Base-by-base conservation (phyloP, 2,888 invertebrate genomes). In the Argyresthia goedartella region DNA sequence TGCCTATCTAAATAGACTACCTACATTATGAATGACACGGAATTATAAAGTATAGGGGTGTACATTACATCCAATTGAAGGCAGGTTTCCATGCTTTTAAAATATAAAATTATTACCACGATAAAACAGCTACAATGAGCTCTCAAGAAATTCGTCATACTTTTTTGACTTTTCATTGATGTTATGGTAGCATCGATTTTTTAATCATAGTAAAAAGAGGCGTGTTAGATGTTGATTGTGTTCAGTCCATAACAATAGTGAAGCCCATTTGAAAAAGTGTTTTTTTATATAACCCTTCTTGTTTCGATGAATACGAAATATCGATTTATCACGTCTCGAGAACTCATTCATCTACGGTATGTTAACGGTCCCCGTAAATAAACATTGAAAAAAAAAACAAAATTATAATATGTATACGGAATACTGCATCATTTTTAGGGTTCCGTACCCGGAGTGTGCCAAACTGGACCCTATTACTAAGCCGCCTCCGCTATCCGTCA, bases 61-160 rank as follows among this genome's bases (percentile, higher is more conserved):
- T 7, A 10, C n/a, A 39, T 49, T 35, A 50, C n/a, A 11, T 34
- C 10, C 50, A 50, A 50, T 50, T 44, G 50, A 50, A 43, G 13
- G 7, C 13, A 50, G 10, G 11, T 13, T 50, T 49, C 9, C 1
- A 50, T 34, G 43, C 50, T 34, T 50, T 9, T 50, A 44, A 44
- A 50, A 50, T 42, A 7, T 25, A 41, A 50, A 50, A 50, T 34
- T 43, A 50, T 50, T 33, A 34, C 35, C 35, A 43, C 50, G 9
- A 15, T 13, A 34, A 44, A 44, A 43, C 7, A 36, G 13, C 14
- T 33, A 25, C 63, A 60, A 71, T 74, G 36, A 73, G 65, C 69
- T 71, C 67, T 73, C 69, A 73, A 60, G 65, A 55, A 62, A 77
- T 84, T 81, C 75, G 81, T 74, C 74, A 81, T 62, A 73, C 75